Evolutionary conservation across 2,113 vertebrate species (phyloP).

Genomic region (Peromyscus californicus): DNA sequence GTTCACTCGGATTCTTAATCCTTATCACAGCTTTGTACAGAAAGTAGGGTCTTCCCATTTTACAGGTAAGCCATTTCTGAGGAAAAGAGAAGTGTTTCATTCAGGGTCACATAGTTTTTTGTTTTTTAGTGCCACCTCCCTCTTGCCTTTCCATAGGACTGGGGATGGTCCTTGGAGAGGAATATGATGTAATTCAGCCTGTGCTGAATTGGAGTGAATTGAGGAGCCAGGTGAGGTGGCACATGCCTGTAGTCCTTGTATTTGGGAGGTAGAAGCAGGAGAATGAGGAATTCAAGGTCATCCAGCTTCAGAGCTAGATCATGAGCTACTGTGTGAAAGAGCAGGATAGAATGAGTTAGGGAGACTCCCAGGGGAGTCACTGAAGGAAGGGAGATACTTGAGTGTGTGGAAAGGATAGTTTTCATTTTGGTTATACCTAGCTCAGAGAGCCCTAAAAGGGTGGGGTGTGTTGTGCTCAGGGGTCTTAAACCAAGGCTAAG

Average conservation of each 20-base stretch:
- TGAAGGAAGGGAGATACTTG: neutral
- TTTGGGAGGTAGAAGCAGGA: neutral
- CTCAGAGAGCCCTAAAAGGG: neutral
- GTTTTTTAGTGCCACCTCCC: neutral
- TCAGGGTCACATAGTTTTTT: neutral
- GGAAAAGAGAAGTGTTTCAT: slow-evolving; percentile 41
- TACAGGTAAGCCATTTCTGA: slow-evolving; percentile 41
- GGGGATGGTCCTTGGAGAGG: neutral
- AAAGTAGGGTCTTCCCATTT: neutral
- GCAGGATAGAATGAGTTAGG: neutral
- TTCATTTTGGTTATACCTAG: neutral
- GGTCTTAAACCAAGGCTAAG: neutral
- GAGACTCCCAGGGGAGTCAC: neutral
- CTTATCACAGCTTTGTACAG: neutral
- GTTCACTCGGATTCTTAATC: neutral
- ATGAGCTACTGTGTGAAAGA: neutral
- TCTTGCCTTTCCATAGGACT: neutral
- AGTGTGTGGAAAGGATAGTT: neutral
- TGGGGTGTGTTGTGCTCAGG: neutral
- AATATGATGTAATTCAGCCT: neutral
- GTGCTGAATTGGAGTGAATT: neutral
- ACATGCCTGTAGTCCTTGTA: neutral
- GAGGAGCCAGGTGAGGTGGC: neutral
- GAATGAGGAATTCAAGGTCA: neutral
- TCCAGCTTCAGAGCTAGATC: neutral